phyloP scores from a whole-genome alignment of 2,888 invertebrate species.

The Lithodes maja region DNA sequence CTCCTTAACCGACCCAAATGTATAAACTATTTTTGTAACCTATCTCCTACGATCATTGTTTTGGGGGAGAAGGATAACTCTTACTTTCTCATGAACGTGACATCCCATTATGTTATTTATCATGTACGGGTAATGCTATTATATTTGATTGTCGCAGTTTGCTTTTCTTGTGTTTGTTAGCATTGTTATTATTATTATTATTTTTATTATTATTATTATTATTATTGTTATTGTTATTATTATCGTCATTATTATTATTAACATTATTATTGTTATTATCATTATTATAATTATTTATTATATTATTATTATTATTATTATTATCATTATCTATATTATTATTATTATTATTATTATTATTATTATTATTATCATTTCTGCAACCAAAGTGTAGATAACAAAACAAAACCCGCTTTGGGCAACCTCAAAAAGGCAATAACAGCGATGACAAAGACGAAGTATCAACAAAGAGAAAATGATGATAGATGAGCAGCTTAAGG shows the following conservation, averaged over 20 bases:
- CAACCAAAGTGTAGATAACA: background rate
- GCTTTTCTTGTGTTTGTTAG: too few species aligned
- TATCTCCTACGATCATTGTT: too few species aligned
- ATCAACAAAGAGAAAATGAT: background rate
- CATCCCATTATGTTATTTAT: too few species aligned
- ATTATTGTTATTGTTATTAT: too few species aligned
- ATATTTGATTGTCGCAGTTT: too few species aligned
- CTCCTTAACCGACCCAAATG: too few species aligned
- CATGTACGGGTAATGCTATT: too few species aligned
- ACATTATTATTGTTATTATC: background rate
- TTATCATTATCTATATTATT: background rate
- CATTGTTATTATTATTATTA: too few species aligned
- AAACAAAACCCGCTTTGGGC: background rate
- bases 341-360: background rate
- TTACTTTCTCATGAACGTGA: too few species aligned
- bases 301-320: background rate
- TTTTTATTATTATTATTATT: too few species aligned
- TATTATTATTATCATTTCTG: background rate
- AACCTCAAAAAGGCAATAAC: background rate
- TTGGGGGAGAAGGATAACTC: too few species aligned
- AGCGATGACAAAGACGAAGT: background rate
- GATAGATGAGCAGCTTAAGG: background rate
- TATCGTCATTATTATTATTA: background rate
- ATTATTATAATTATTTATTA: background rate
- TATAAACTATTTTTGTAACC: too few species aligned